Evolutionary conservation across 2,797 vertebrate genomes (phyloP).

Genomic region (Sphenodon punctatus): DNA sequence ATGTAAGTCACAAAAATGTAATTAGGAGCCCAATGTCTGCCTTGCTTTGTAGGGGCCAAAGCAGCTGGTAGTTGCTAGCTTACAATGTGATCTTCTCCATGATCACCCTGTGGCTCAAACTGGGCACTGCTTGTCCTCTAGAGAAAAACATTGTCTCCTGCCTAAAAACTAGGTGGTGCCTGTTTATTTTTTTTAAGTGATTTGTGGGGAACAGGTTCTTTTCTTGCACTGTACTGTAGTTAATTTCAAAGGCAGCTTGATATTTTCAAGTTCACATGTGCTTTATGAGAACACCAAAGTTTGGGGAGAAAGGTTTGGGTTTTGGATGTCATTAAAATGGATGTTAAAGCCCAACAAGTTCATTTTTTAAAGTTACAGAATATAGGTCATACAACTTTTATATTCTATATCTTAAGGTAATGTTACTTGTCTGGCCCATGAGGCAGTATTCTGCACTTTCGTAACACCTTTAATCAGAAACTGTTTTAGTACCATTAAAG

Average conservation of each 20-base stretch:
- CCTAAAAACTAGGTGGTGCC: neutral
- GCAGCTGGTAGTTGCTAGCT: neutral
- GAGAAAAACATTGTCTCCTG: neutral
- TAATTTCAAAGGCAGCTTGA: neutral
- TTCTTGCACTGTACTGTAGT: neutral
- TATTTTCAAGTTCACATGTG: neutral
- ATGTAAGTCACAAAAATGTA: neutral
- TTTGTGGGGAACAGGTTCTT: neutral
- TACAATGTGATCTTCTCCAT: constrained; percentile 11
- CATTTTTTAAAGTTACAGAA: neutral
- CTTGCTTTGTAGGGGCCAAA: neutral
- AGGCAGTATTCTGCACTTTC: neutral
- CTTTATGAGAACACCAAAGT: neutral
- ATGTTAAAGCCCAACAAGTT: neutral
- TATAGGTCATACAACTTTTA: neutral
- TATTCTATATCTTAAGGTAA: neutral
- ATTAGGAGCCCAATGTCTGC: neutral
- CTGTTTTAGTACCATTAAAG: neutral
- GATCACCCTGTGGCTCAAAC: neutral
- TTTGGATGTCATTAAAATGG: neutral
- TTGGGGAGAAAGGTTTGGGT: neutral
- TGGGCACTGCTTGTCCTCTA: neutral
- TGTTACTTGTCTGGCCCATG: neutral
- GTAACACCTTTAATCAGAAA: neutral
- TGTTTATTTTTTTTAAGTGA: constrained; percentile 18